phyloP scores from a whole-genome alignment of 53 echinoderm and acorn worm species.

The Henricia sp. region DNA sequence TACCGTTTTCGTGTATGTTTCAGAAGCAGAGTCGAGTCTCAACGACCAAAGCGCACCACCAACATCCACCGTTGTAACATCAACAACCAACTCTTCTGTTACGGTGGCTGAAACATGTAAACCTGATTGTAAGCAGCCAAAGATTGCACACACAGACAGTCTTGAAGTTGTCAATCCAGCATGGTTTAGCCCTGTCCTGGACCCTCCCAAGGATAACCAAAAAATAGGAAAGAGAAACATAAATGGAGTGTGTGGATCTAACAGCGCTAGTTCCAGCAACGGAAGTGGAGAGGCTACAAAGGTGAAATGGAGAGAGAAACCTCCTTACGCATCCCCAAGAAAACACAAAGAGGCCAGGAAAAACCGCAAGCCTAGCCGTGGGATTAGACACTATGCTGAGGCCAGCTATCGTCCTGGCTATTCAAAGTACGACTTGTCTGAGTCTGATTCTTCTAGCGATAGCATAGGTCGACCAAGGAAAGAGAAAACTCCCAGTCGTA shows the following conservation, averaged over 20 bases:
- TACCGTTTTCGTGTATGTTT: background rate
- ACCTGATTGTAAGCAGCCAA: background rate
- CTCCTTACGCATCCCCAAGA: conserved; percentile 12
- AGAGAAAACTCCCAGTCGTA: conserved; percentile 19
- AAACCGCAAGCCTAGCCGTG: conserved; percentile 21
- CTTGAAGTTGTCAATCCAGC: conserved; percentile 8
- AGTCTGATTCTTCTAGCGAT: conserved; percentile 38
- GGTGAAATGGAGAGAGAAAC: conserved; percentile 32
- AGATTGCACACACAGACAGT: conserved; percentile 5
- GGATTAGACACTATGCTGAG: conserved; percentile 1
- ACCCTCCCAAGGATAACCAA: background rate
- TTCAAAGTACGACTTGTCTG: conserved; percentile 8
- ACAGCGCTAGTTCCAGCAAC: background rate
- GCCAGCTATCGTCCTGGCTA: background rate
- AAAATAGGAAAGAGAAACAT: conserved; percentile 1
- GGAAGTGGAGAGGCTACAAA: conserved; percentile 8
- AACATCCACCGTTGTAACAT: background rate
- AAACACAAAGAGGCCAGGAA: conserved; percentile 40
- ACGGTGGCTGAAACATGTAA: background rate
- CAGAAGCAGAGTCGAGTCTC: conserved; percentile 21
- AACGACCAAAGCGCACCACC: background rate
- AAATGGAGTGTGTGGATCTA: background rate
- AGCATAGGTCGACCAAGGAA: background rate
- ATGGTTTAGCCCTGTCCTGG: background rate
- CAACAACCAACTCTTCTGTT: background rate